These are phyloP conservation scores for Sebastes diaconus DNA, from an alignment of 2,797 vertebrate species.

Conservation along the genomic window DNA sequence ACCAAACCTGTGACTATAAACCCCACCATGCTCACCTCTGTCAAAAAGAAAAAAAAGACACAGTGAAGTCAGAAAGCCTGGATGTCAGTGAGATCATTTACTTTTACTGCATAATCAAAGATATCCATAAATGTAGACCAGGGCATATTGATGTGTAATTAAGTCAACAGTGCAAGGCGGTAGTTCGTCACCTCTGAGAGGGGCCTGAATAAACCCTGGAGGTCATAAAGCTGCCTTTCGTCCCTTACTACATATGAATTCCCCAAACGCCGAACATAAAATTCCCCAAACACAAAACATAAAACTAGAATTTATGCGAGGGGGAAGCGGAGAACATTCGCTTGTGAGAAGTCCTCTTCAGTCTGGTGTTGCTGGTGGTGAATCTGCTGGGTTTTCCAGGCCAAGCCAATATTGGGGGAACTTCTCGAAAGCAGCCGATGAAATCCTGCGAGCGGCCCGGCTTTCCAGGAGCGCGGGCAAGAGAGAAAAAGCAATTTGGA, in stretches of 20 bases:
- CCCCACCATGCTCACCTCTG: background rate
- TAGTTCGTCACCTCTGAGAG: conserved; percentile 48
- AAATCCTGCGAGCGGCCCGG: conserved; percentile 41
- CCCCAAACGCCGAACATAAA: conserved; percentile 44
- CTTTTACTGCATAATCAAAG: conserved; percentile 76
- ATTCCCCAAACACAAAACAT: conserved; percentile 28
- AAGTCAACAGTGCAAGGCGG: conserved; percentile 58
- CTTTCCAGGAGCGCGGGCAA: conserved; percentile 40
- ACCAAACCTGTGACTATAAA: background rate
- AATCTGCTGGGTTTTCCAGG: conserved; percentile 47
- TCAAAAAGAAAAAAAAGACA: conserved; percentile 12
- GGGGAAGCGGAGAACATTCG: conserved; percentile 10
- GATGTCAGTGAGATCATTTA: conserved; percentile 60
- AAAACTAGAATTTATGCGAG: conserved; percentile 41
- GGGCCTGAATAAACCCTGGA: conserved; percentile 45
- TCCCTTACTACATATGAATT: conserved; percentile 45
- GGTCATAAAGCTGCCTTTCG: conserved; percentile 58
- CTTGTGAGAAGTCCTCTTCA: conserved; percentile 13
- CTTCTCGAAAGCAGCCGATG: conserved; percentile 46
- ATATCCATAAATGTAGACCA: conserved; percentile 68
- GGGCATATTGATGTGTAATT: conserved; percentile 75
- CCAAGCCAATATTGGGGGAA: conserved; percentile 50
- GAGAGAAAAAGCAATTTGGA: conserved; percentile 71
- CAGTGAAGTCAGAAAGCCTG: conserved; percentile 47
- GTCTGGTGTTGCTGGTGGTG: conserved; percentile 11